These are phyloP conservation scores for Chaetophractus vellerosus DNA, from an alignment of 2,797 vertebrate genomes.

Conservation along the genomic window DNA sequence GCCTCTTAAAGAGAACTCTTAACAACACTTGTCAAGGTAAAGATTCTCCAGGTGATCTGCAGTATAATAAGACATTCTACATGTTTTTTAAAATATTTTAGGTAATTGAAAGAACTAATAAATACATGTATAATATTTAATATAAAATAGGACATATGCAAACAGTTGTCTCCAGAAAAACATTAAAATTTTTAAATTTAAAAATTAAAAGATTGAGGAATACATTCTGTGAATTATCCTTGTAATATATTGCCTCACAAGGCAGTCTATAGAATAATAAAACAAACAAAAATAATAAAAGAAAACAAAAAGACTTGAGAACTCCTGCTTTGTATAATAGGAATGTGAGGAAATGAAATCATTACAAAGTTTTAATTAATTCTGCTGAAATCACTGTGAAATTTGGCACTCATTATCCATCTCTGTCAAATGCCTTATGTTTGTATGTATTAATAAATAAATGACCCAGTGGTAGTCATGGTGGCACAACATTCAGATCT, in stretches of 20 bases:
- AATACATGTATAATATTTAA: not conserved
- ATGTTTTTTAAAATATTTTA: slow-evolving; percentile 3
- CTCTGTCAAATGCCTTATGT: not conserved
- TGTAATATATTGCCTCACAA: not conserved
- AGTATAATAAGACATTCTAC: not conserved
- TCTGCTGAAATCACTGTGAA: not conserved
- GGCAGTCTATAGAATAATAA: not conserved
- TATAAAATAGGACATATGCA: not conserved
- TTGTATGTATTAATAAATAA: not conserved
- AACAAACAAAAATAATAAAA: not conserved
- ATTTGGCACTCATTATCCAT: not conserved
- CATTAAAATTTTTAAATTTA: not conserved
- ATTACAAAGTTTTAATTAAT: not conserved
- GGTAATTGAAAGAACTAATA: not conserved
- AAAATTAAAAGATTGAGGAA: not conserved
- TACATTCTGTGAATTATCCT: not conserved
- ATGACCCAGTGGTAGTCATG: not conserved
- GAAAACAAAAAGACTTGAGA: not conserved
- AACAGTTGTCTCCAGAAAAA: not conserved
- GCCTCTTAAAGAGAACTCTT: not conserved
- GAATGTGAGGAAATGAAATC: not conserved
- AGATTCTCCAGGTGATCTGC: not conserved
- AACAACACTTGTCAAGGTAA: not conserved
- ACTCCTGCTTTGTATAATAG: not conserved
- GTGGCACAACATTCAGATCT: not conserved